Base-by-base conservation (phyloP, 53 echinoderm and acorn worm species). In the Arbacia lixula region DNA sequence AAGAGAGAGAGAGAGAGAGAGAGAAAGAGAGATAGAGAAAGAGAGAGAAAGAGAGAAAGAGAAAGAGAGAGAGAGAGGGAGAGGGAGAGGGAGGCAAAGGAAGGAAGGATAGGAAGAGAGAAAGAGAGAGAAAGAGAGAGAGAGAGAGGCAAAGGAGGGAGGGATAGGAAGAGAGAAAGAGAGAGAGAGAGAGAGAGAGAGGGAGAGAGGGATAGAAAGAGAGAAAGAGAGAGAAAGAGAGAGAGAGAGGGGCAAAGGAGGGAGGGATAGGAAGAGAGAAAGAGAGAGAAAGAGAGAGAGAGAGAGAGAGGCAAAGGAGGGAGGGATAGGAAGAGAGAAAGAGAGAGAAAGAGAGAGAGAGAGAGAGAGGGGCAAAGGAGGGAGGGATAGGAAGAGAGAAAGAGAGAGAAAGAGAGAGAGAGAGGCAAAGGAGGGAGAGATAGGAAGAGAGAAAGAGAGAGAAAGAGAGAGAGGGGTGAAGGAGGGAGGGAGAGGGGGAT, bases 201-300 rank as follows among this genome's bases (percentile, higher is more conserved):
- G 74, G 50, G 53, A 30, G 53, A 74, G 27, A 42, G 40, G 41
- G n/a, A 14, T 1, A 72, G 49, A 42, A 42, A 72, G 72, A 43
- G 46, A 42, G 42, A 43, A 20, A 41, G 26, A 65, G 17, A 34
- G 17, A 3, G 66, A 66, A 0, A 66, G 37, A 35, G 66, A 35
- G n/a, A 32, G 66, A 41, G 0, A n/a, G n/a, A n/a, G n/a, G n/a
- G n/a, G n/a, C n/a, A n/a, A n/a, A n/a, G n/a, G n/a, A n/a, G n/a
- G n/a, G n/a, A n/a, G n/a, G n/a, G n/a, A n/a, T n/a, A n/a, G n/a
- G n/a, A n/a, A n/a, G n/a, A n/a, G n/a, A n/a, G n/a, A n/a, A n/a
- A n/a, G n/a, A n/a, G n/a, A n/a, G n/a, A n/a, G n/a, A n/a, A n/a
- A n/a, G n/a, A n/a, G n/a, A n/a, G n/a, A n/a, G n/a, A n/a, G n/a